Conservation (phyloP, 2,113 vertebrate species). For the Myrmecophaga tridactyla region DNA sequence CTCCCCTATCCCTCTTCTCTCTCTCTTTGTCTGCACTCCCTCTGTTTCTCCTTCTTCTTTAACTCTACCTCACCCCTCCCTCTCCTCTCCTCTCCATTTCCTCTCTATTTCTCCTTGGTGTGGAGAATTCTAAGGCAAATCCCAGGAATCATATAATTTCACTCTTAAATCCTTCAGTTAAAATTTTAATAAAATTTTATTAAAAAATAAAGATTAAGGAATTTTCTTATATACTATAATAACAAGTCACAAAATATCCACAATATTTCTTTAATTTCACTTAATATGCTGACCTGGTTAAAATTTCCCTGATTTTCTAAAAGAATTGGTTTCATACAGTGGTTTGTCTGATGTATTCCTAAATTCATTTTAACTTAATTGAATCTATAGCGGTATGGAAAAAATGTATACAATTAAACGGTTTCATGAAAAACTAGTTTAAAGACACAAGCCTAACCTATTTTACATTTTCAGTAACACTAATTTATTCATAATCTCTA, state of each 20-base stretch:
- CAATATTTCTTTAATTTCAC: not conserved
- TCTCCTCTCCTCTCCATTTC: too few relatives aligned
- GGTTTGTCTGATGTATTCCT: not conserved
- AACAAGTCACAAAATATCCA: not conserved
- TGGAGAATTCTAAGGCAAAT: not conserved
- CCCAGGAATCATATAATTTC: not conserved
- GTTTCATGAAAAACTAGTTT: not conserved
- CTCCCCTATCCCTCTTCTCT: too few relatives aligned
- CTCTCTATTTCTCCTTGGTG: not conserved
- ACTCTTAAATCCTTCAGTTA: not conserved
- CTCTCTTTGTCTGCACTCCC: too few relatives aligned
- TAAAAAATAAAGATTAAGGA: not conserved
- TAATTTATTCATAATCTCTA: not conserved
- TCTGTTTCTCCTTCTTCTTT: too few relatives aligned
- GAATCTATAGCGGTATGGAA: not conserved
- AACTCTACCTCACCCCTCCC: too few relatives aligned
- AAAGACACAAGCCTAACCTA: not conserved
- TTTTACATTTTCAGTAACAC: not conserved
- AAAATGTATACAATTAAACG: not conserved
- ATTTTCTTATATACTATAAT: not conserved
- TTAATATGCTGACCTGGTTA: not conserved
- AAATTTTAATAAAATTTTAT: not conserved
- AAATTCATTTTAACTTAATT: not conserved
- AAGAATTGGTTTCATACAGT: not conserved
- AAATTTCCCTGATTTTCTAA: not conserved